Percentiles rank a stretch among this genome's conserved stretches.
These are phyloP conservation scores for Watsonalla cultraria DNA, from an alignment of 2,888 invertebrate genomes.

Conservation along the genomic window DNA sequence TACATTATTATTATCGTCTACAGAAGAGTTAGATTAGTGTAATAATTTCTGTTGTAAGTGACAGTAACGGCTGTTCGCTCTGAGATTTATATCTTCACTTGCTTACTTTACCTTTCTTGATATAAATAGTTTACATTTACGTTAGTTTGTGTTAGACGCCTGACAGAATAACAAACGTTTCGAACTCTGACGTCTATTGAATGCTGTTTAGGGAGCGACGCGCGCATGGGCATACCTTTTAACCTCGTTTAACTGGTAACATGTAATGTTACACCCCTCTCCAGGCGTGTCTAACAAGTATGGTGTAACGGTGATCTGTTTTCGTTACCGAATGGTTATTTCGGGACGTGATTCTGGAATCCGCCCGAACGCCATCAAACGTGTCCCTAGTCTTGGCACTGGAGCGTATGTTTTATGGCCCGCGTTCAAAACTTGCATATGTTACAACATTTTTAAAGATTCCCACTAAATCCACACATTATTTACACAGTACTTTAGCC, in stretches of 20 bases:
- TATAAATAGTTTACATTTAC: too few relatives aligned
- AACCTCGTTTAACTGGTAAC: slow-evolving; percentile 7
- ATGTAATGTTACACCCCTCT: slow-evolving; percentile 36
- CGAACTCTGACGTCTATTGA: slow-evolving; percentile 20
- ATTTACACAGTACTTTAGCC: slow-evolving; percentile 4
- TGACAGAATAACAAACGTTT: slow-evolving; percentile 4
- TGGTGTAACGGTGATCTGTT: slow-evolving; percentile 46
- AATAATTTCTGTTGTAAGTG: too few relatives aligned
- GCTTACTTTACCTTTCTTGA: too few relatives aligned
- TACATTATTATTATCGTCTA: too few relatives aligned
- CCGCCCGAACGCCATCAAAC: slow-evolving; percentile 52
- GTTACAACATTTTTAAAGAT: slow-evolving; percentile 27
- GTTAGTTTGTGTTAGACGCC: neutral
- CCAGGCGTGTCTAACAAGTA: slow-evolving; percentile 35
- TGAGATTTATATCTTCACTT: too few relatives aligned
- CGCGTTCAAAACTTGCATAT: slow-evolving; percentile 54
- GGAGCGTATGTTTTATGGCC: slow-evolving; percentile 67
- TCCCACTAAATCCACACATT: neutral
- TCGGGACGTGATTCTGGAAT: slow-evolving; percentile 71
- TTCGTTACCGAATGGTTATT: slow-evolving; percentile 58
- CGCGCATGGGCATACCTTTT: slow-evolving; percentile 16
- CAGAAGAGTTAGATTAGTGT: too few relatives aligned
- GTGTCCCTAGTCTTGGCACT: slow-evolving; percentile 60
- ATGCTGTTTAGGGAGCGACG: slow-evolving; percentile 1
- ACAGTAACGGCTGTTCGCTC: too few relatives aligned